Evolutionary conservation across 2,113 vertebrate genomes (phyloP).

Genomic region (Haliaeetus leucogaster): DNA sequence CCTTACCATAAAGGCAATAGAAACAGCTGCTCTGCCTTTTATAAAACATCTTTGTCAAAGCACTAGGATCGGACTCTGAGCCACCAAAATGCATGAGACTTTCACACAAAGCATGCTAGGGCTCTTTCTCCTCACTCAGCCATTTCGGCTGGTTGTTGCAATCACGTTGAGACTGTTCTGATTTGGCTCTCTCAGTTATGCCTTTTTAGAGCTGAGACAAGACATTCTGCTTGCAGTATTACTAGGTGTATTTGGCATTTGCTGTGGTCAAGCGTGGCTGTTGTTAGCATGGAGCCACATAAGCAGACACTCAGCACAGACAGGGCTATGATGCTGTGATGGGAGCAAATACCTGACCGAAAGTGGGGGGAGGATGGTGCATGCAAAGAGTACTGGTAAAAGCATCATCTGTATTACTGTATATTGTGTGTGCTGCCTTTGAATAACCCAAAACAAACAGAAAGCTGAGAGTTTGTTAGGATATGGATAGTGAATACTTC

Average conservation of each 20-base stretch:
- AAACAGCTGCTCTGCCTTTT: background rate
- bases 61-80: background rate
- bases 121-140: background rate
- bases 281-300: background rate
- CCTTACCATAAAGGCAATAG: background rate
- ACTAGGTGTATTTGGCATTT: background rate
- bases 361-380: background rate
- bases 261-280: background rate
- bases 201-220: background rate
- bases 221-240: background rate
- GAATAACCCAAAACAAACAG: background rate
- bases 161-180: background rate
- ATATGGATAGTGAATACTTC: background rate
- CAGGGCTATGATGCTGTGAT: background rate
- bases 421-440: background rate
- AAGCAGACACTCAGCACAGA: background rate
- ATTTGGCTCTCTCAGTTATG: background rate
- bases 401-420: background rate
- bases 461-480: background rate
- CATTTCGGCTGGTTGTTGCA: background rate
- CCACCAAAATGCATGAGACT: background rate
- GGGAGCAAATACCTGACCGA: accelerated
- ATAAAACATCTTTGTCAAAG: background rate
- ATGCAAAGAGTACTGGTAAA: background rate
- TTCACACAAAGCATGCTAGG: background rate